These are phyloP conservation scores for Alouatta palliata DNA, from an alignment of 2,113 vertebrate species.

Conservation along the genomic window DNA sequence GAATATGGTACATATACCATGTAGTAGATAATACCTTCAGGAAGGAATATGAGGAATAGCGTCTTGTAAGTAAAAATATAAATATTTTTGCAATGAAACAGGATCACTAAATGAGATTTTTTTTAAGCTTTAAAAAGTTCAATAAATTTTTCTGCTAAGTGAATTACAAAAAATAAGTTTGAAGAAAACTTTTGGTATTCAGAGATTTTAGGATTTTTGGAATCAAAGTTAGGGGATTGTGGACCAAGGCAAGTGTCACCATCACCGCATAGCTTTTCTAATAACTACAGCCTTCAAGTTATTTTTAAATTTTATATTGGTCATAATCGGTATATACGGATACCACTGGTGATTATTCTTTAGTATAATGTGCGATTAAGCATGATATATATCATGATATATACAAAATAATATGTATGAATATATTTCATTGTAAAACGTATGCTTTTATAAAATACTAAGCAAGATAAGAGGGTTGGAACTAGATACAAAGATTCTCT, in stretches of 20 bases:
- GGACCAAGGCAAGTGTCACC: not conserved
- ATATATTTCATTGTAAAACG: not conserved
- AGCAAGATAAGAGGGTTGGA: not conserved
- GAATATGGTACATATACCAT: not conserved
- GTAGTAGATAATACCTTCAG: not conserved
- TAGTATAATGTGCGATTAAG: not conserved
- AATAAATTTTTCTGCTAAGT: conserved; percentile 4
- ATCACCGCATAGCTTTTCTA: not conserved
- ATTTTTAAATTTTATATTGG: not conserved
- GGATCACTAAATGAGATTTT: not conserved
- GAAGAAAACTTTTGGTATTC: not conserved
- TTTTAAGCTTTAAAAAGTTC: not conserved
- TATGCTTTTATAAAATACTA: not conserved
- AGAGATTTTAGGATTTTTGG: not conserved
- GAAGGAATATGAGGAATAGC: too few relatives aligned
- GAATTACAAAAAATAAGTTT: not conserved
- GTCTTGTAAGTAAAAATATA: not conserved
- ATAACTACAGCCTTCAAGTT: not conserved
- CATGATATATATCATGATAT: not conserved
- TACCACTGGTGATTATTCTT: not conserved
- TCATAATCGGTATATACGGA: not conserved
- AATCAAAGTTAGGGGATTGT: not conserved
- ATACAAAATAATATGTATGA: not conserved
- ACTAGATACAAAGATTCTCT: not conserved
- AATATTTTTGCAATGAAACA: not conserved